Evolutionary conservation across 2,113 vertebrate genomes (phyloP), one percentile per base, ranked within the genome.

Genomic region (Gadus macrocephalus): DNA sequence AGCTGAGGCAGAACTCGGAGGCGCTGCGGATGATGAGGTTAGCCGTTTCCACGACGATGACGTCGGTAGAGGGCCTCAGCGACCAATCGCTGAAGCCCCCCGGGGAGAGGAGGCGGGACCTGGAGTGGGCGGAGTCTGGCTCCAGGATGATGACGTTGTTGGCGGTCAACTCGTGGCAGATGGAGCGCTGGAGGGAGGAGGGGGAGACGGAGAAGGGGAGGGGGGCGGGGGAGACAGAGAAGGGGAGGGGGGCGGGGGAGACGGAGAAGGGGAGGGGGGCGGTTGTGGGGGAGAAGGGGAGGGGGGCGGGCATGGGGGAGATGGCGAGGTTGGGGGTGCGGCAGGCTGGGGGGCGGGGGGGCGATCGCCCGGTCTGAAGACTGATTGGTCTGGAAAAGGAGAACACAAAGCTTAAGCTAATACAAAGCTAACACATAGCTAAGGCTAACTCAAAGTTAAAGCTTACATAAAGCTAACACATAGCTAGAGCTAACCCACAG

Each of bases 91-190:
- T 80, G 59, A 83, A 75, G 20, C 69, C 66, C 2, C 81, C 70
- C 75, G 1, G 74, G 42, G 76, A 77, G 5, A 83, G 74, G 2
- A 85, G 70, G 38, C 70, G 79, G 70, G 53, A 84, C 75, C 77
- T 79, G 77, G 88, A 84, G 70, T 64, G 15, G 2, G 83, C 74
- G 62, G 78, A 66, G 63, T 88, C 87, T 0, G 89, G 86, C n/a
- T 90, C 89, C 71, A 91, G 49, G 66, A 89, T 90, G 64, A 90
- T 89, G 53, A 91, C 87, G 9, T 89, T 90, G 38, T 86, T 89
- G 38, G 86, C 85, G 0, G 85, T 83, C 78, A 89, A 84, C 70
- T 90, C 90, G 53, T 90, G 88, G 71, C 88, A 88, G 19, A 62
- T 11, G 3, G 87, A 84, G 1, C 73, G 71, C 15, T 84, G 69